Percentiles rank a stretch among this genome's conserved stretches.
Evolutionary conservation across 2,888 invertebrate genomes (phyloP).

Genomic region (Papilio protenor): DNA sequence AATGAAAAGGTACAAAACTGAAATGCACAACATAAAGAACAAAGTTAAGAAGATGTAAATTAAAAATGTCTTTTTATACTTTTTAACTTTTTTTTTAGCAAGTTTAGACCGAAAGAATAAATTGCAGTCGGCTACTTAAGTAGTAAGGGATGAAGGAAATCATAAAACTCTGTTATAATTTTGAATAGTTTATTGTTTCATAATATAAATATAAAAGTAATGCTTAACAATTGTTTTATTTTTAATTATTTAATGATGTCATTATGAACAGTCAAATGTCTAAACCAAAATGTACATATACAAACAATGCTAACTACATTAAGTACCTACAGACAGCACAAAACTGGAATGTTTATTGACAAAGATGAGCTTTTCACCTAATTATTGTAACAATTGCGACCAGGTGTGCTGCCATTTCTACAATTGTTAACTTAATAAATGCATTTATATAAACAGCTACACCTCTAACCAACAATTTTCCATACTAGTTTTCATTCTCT

Average conservation of each 20-base stretch:
- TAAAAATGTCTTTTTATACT: constrained; percentile 10
- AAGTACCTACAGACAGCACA: constrained; percentile 81
- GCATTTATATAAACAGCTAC: constrained; percentile 56
- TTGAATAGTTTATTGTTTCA: constrained; percentile 69
- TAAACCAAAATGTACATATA: constrained; percentile 79
- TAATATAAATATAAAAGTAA: constrained; percentile 70
- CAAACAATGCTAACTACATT: constrained; percentile 58
- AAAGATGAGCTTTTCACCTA: constrained; percentile 54
- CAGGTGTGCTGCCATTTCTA: constrained; percentile 72
- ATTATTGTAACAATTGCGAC: constrained; percentile 48
- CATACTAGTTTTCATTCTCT: background rate
- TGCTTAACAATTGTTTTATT: constrained; percentile 52
- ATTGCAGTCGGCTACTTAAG: background rate
- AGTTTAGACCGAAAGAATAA: constrained; percentile 9
- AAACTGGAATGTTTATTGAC: constrained; percentile 74
- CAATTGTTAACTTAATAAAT: constrained; percentile 72
- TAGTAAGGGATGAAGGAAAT: constrained; percentile 41
- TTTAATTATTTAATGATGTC: constrained; percentile 46
- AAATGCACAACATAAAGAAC: constrained; percentile 78
- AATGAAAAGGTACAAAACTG: constrained; percentile 78
- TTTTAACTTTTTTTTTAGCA: constrained; percentile 5
- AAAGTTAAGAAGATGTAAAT: constrained; percentile 75
- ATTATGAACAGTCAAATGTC: constrained; percentile 70
- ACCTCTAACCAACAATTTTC: constrained; percentile 7
- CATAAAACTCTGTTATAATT: constrained; percentile 53